phyloP scores from a whole-genome alignment of 2,888 invertebrate genomes.

The Acanthosepion esculentum region DNA sequence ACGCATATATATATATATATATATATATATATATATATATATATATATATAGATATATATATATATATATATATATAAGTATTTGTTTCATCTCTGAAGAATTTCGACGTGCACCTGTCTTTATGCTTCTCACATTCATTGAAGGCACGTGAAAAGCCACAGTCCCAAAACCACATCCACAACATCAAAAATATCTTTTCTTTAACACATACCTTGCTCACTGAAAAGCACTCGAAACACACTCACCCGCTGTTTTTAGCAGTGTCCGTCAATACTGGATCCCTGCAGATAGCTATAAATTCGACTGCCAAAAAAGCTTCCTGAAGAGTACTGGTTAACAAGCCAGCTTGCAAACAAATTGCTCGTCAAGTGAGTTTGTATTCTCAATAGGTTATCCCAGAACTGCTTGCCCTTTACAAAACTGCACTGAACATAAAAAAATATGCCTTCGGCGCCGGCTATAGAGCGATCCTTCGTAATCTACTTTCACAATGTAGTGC shows the following conservation, averaged over 20 bases:
- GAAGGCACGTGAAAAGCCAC: neutral
- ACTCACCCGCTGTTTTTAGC: neutral
- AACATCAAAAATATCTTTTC: neutral
- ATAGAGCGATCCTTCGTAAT: no score
- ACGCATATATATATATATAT: neutral
- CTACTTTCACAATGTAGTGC: no score
- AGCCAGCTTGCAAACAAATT: neutral
- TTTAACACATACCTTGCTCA: neutral
- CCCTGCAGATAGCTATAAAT: neutral
- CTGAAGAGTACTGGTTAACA: neutral
- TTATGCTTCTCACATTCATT: neutral
- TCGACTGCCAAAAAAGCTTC: neutral
- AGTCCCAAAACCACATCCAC: neutral
- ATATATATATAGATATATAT: constrained; percentile 33
- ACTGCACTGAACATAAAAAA: no score
- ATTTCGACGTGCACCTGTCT: neutral
- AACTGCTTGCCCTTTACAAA: neutral
- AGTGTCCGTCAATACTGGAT: neutral
- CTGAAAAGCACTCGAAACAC: neutral
- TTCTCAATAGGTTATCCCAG: neutral
- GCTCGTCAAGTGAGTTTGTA: neutral
- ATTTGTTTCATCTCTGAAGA: constrained; percentile 16
- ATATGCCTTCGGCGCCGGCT: neutral
- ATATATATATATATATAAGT: constrained; percentile 8
- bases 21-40: constrained; percentile 33